Evolutionary conservation across 1,140 invertebrate genomes (phyloP), one percentile per base, ranked within the genome.

Genomic region (Tetragnatha versicolor): DNA sequence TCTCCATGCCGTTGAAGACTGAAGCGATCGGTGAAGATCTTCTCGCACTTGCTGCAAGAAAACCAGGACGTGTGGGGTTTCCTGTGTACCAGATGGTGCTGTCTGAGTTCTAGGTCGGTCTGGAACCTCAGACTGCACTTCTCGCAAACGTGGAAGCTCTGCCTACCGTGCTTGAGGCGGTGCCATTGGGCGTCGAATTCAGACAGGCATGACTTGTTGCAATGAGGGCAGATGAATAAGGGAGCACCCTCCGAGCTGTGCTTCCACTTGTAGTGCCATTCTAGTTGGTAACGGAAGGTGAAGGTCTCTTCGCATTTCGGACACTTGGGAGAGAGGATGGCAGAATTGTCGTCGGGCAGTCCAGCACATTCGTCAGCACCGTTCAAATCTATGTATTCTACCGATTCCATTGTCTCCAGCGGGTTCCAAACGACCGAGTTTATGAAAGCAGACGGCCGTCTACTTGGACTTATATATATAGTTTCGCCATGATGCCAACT

Each of bases 211-310:
- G 60, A 63, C 7, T 9, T n/a, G 20, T 63, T 63, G 35, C 60
- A 63, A 0, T 63, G n/a, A 5, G 33, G n/a, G 20, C 60, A 63
- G 9, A 63, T 37, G 33, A 63, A 63, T 51, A 51, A 51, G n/a
- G 20, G n/a, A 10, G 9, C 14, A 3, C 60, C 60, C 6, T 7
- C 17, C 6, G 3, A 14, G 0, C 22, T 14, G 5, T 63, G 60
- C n/a, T 63, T 63, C 60, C 60, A 63, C 20, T 63, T 17, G 9
- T 20, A 63, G 0, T 63, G 60, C n/a, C 33, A 63, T 12, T 63
- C 60, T 37, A 63, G 33, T 20, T 63, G 60, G 31, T 63, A 63
- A 20, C 60, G 33, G 33, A 33, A 63, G 2, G 17, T n/a, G 9
- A 63, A 63, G n/a, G n/a, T 17, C 35, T 63, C 31, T 12, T 42